Percentiles rank a stretch among this genome's conserved stretches.
Conservation (phyloP, 2,797 vertebrate genomes). For the Decapterus maruadsi region DNA sequence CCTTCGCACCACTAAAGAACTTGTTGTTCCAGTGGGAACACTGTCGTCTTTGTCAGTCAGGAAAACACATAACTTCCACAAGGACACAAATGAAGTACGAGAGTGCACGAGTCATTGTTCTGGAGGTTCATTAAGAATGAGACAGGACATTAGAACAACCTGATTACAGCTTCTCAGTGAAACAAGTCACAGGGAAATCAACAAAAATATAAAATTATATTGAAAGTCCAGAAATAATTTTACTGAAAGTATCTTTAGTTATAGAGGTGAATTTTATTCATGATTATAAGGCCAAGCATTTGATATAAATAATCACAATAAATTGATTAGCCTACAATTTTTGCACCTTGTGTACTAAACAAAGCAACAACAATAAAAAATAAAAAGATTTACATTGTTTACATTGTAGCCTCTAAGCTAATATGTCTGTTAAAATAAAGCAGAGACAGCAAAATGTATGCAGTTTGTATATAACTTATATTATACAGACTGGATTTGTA, state of each 20-base stretch:
- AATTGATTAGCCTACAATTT: slow-evolving; percentile 12
- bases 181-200: not conserved
- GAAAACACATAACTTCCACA: slow-evolving; percentile 31
- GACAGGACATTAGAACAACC: slow-evolving; percentile 29
- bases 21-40: slow-evolving; percentile 59
- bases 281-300: slow-evolving; percentile 9
- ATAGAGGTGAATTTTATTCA: slow-evolving; percentile 10
- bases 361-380: not conserved
- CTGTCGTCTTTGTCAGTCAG: slow-evolving; percentile 51
- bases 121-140: slow-evolving; percentile 51
- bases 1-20: slow-evolving; percentile 58
- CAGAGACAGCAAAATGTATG: not conserved
- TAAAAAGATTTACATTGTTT: not conserved
- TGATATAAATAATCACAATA: slow-evolving; percentile 8
- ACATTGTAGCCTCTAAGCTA: not conserved
- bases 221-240: not conserved
- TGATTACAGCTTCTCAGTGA: slow-evolving; percentile 4
- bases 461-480: too few species aligned
- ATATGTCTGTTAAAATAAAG: slow-evolving; percentile 1
- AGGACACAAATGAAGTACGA: slow-evolving; percentile 40
- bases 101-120: slow-evolving; percentile 17
- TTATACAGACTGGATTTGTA: not conserved
- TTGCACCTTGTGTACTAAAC: not conserved
- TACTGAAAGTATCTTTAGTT: slow-evolving; percentile 7
- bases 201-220: not conserved